Conservation (phyloP, 2,797 vertebrate species). For the Pagetopsis macropterus region DNA sequence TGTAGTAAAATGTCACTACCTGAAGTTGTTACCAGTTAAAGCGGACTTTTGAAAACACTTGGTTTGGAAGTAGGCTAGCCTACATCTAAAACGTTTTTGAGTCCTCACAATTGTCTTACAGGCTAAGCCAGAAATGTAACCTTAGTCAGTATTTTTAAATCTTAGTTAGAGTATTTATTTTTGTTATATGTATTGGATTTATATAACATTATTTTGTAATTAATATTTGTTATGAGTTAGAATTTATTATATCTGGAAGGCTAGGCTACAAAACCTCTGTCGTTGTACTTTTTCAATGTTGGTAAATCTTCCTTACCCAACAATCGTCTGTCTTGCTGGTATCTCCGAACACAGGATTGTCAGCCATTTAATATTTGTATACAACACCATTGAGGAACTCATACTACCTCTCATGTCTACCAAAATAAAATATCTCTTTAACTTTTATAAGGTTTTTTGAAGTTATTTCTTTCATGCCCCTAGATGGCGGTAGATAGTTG, state of each 20-base stretch:
- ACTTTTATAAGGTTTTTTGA: neutral
- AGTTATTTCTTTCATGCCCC: conserved; percentile 27
- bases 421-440: neutral
- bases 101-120: neutral
- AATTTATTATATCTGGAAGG: neutral
- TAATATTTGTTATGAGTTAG: neutral
- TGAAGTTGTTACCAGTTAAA: neutral
- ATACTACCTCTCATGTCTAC: neutral
- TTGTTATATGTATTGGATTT: neutral
- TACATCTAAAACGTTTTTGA: too few relatives aligned
- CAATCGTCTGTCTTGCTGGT: neutral
- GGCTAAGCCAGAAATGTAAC: neutral
- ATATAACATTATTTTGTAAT: neutral
- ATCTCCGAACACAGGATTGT: neutral
- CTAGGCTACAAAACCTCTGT: neutral
- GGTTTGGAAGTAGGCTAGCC: too few relatives aligned
- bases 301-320: neutral
- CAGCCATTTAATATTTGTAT: neutral
- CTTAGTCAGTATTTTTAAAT: neutral
- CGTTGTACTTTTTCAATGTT: neutral
- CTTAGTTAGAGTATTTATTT: too few relatives aligned
- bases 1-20: neutral
- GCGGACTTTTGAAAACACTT: conserved; percentile 7
- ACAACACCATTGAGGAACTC: neutral
- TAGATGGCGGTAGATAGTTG: conserved; percentile 59